Evolutionary conservation across 1,140 invertebrate genomes (phyloP).

Genomic region (Plutomurus gul): DNA sequence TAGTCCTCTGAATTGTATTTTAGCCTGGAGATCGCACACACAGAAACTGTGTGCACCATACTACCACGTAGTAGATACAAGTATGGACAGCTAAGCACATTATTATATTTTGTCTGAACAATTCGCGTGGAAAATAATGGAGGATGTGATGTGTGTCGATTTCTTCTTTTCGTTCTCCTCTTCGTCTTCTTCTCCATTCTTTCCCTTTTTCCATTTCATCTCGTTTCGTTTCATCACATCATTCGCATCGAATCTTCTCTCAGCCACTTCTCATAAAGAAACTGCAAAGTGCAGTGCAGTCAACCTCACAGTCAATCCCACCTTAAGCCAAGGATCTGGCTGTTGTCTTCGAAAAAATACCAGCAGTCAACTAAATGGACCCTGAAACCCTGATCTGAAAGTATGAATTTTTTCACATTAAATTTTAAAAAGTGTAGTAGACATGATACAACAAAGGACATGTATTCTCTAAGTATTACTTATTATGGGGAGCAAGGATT

Average conservation of each 20-base stretch:
- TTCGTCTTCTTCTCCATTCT: not conserved
- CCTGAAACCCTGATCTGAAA: too few species aligned
- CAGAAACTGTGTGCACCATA: too few species aligned
- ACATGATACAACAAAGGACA: too few species aligned
- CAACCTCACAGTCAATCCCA: not conserved
- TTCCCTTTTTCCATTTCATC: constrained; percentile 26
- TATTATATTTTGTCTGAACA: not conserved
- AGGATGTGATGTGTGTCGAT: constrained; percentile 13
- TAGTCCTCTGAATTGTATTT: too few species aligned
- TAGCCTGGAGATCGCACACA: not conserved
- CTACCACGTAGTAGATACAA: too few species aligned
- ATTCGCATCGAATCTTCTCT: constrained; percentile 2
- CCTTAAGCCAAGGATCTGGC: not conserved
- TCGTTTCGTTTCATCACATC: constrained; percentile 14
- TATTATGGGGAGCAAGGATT: too few species aligned
- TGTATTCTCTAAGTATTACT: too few species aligned
- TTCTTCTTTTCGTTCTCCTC: not conserved
- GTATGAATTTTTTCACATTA: too few species aligned
- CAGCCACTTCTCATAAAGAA: constrained; percentile 29
- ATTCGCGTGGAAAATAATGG: constrained; percentile 46
- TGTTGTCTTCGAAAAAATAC: too few species aligned
- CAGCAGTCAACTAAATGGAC: too few species aligned
- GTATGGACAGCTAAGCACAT: constrained; percentile 26
- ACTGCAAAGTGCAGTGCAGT: constrained; percentile 24
- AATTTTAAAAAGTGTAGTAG: too few species aligned